Evolutionary conservation across 1,140 invertebrate genomes (phyloP).

Genomic region (Aphaenogaster ashmeadi): DNA sequence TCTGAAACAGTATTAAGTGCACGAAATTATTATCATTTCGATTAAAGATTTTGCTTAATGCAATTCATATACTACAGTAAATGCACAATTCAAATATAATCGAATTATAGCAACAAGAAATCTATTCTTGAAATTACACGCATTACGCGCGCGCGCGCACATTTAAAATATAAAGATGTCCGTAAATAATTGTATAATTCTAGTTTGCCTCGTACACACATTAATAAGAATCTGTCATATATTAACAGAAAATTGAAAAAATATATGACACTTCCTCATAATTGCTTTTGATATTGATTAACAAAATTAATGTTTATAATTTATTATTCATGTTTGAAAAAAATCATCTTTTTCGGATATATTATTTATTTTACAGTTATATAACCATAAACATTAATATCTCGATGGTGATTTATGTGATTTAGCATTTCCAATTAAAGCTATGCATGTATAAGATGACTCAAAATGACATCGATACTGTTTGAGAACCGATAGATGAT

Average conservation of each 20-base stretch:
- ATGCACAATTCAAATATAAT: slow-evolving; percentile 6
- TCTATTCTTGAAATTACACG: background rate
- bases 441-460: background rate
- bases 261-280: background rate
- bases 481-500: slow-evolving; percentile 4
- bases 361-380: background rate
- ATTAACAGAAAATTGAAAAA: slow-evolving; percentile 4
- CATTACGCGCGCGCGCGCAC: background rate
- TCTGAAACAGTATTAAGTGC: slow-evolving; percentile 81
- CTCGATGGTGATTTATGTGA: slow-evolving; percentile 12
- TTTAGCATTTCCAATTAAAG: slow-evolving; percentile 2
- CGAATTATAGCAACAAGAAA: background rate
- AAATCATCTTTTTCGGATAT: background rate
- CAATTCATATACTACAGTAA: background rate
- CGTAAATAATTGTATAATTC: slow-evolving; percentile 28
- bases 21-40: background rate
- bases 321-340: background rate
- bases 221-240: background rate
- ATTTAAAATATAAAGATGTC: background rate
- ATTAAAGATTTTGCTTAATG: background rate
- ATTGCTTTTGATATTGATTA: background rate
- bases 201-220: background rate
- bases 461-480: background rate
- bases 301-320: background rate
- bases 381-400: background rate